phyloP scores from a whole-genome alignment of 2,888 invertebrate genomes.

The Cephalotes varians region DNA sequence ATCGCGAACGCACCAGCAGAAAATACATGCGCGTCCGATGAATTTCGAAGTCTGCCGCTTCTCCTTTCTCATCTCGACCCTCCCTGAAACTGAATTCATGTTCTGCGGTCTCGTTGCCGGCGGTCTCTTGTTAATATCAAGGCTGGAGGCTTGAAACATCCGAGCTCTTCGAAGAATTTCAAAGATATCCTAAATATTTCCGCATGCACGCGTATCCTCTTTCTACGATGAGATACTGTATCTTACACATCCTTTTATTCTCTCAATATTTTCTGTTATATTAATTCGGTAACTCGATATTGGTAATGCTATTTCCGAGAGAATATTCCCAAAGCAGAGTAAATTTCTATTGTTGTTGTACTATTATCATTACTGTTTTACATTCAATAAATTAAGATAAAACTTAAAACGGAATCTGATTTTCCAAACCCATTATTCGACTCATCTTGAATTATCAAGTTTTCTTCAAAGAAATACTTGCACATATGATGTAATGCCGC shows the following conservation, averaged over 20 bases:
- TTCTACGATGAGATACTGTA: background rate
- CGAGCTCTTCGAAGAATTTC: background rate
- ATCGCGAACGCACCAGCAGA: slow-evolving; percentile 46
- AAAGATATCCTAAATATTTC: background rate
- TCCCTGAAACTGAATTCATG: slow-evolving; percentile 9
- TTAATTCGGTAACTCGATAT: background rate
- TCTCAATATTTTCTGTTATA: background rate
- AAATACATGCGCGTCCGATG: slow-evolving; percentile 45
- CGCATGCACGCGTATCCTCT: background rate
- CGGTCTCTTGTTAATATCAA: background rate
- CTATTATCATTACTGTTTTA: background rate
- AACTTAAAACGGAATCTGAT: background rate
- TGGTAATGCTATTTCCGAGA: too few relatives aligned
- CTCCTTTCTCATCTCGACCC: background rate
- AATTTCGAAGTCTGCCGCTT: slow-evolving; percentile 42
- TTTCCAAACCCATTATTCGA: background rate
- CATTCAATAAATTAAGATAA: background rate
- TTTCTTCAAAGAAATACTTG: background rate
- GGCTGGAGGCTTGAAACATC: background rate
- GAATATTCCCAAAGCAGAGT: background rate
- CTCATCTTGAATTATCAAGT: background rate
- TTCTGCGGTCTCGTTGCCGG: background rate
- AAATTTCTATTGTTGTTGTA: background rate
- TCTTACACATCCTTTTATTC: background rate
- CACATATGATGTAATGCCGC: too few relatives aligned